Evolutionary conservation across 2,888 invertebrate genomes (phyloP).

Genomic region (Clistopyga incitator): DNA sequence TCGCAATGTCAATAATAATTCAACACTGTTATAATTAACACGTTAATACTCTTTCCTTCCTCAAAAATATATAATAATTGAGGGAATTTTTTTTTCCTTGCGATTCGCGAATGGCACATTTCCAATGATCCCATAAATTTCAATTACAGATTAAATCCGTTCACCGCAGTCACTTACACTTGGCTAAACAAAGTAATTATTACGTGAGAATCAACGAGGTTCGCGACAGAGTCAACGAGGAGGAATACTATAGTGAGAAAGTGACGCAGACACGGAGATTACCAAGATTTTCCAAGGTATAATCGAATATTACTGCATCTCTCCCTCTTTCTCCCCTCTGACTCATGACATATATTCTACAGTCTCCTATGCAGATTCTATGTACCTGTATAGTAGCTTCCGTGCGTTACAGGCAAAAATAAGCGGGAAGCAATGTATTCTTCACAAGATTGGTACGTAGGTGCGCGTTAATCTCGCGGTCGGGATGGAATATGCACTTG

Average conservation of each 20-base stretch:
- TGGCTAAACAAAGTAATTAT: slow-evolving; percentile 75
- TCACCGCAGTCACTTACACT: slow-evolving; percentile 70
- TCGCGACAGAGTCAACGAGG: slow-evolving; percentile 61
- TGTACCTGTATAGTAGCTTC: slow-evolving; percentile 37
- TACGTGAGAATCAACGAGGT: slow-evolving; percentile 29
- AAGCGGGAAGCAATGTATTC: slow-evolving; percentile 46
- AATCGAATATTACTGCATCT: slow-evolving; percentile 60
- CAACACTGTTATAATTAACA: not conserved
- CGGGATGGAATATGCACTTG: slow-evolving; percentile 73
- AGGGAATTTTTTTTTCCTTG: not conserved
- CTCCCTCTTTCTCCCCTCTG: slow-evolving; percentile 23
- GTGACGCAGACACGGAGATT: slow-evolving; percentile 57
- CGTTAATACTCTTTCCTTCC: not conserved
- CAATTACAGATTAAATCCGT: not conserved
- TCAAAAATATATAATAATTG: not conserved
- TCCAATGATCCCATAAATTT: not conserved
- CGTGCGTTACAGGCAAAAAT: slow-evolving; percentile 55
- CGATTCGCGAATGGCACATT: not conserved
- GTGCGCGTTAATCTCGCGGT: slow-evolving; percentile 56
- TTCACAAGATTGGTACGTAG: slow-evolving; percentile 25
- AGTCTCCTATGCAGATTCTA: slow-evolving; percentile 14
- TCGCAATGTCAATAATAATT: too few relatives aligned
- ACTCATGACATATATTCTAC: slow-evolving; percentile 8
- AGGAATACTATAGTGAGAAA: slow-evolving; percentile 52
- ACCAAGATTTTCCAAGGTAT: slow-evolving; percentile 57